Evolutionary conservation across 1,140 invertebrate genomes (phyloP).

Genomic region (Diachasmimorpha longicaudata): DNA sequence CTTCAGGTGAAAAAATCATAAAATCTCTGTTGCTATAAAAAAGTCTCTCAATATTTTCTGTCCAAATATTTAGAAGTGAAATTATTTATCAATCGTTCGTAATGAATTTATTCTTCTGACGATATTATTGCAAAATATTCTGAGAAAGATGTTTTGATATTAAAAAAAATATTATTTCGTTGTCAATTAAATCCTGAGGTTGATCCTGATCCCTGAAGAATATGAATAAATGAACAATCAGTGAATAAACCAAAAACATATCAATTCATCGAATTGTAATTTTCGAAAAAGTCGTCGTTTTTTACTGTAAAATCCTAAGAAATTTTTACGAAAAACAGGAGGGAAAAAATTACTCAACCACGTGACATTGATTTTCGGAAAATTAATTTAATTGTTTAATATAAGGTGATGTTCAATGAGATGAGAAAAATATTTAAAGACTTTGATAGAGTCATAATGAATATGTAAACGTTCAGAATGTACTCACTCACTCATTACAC

Average conservation of each 20-base stretch:
- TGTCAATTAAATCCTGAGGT: no score
- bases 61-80: no score
- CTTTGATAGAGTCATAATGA: neutral
- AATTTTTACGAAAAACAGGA: neutral
- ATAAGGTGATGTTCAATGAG: neutral
- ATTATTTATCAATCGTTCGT: no score
- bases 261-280: conserved; percentile 21
- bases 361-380: neutral
- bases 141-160: no score
- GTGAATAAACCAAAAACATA: conserved; percentile 8
- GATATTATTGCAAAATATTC: no score
- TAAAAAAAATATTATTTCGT: no score
- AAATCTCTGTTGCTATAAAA: no score
- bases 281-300: neutral
- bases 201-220: neutral
- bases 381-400: neutral
- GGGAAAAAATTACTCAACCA: neutral
- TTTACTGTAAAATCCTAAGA: conserved; percentile 15
- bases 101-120: no score
- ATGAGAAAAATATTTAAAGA: neutral
- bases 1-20: no score
- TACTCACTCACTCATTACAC: neutral
- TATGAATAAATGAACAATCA: neutral
- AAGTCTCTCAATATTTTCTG: no score
- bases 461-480: neutral